Base-by-base conservation (phyloP, 1,140 invertebrate genomes). In the Zaprionus davidi region DNA sequence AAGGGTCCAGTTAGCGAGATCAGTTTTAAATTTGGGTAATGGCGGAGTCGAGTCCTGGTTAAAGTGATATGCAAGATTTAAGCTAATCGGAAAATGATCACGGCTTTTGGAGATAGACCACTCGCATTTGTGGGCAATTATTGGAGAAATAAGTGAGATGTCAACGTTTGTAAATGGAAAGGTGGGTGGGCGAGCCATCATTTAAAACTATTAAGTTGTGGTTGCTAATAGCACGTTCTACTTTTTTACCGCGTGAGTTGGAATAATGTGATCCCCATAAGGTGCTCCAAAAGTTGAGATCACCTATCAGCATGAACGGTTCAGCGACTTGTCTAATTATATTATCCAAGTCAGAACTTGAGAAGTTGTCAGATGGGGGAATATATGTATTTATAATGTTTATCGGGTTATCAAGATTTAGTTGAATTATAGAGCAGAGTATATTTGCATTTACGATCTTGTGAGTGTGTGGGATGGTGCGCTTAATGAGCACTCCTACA, bases 161-260 rank as follows among this genome's bases (percentile, higher is more conserved):
- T 34, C 53, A 12, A 64, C 26, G 22, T 75, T 31, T 0, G 60
- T 64, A 51, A 69, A 75, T 7, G 66, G 65, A 69, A 17, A 57
- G 31, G 7, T 75, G 72, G 5, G 72, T 75, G 3, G 72, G 49
- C 1, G 66, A 70, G 3, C 67, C 67, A n/a, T 76, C 56, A n/a
- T 76, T 76, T 20, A 71, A 46, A 20, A 71, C 15, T 5, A 60
- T 20, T 6, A 65, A 34, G 28, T 75, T 69, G 13, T 49, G 15
- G 1, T 2, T 5, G 11, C 7, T 24, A 13, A 75, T 58, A 22
- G 46, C 26, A 1, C 46, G 28, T 70, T 63, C 65, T 3, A 69
- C 34, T 22, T 13, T 75, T 28, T 75, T 66, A 5, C 70, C 69
- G 2, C 69, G 17, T 13, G 57, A 20, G 51, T 77, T 68, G 7